A percentile compares a stretch with the other conserved stretches of the same genome.
Conservation (phyloP, 2,113 vertebrate species). For the Pantherophis guttatus region DNA sequence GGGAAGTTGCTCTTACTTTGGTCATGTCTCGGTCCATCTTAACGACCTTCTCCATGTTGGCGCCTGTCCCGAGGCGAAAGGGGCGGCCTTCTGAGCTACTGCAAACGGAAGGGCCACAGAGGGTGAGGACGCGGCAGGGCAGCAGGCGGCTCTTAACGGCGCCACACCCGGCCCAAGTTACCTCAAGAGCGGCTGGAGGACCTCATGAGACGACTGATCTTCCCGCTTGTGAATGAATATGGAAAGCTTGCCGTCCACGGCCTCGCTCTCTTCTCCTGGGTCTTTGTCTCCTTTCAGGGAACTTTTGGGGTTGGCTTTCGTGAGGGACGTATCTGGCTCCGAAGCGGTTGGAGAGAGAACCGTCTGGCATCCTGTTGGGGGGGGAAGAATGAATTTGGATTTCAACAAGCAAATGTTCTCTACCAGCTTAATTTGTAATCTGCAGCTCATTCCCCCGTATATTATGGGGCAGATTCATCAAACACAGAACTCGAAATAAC, state of each 20-base stretch:
- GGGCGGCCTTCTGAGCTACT: slow-evolving; percentile 97
- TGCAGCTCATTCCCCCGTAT: background rate
- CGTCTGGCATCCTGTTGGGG: slow-evolving; percentile 87
- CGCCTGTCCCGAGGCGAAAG: slow-evolving; percentile 93
- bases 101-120: slow-evolving; percentile 41
- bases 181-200: slow-evolving; percentile 95
- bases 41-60: slow-evolving; percentile 99
- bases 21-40: slow-evolving; percentile 99
- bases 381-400: background rate
- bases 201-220: slow-evolving; percentile 97
- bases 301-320: slow-evolving; percentile 88
- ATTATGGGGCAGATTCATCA: no score
- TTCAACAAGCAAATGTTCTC: background rate
- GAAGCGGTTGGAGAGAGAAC: slow-evolving; percentile 95
- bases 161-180: slow-evolving; percentile 50
- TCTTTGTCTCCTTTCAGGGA: slow-evolving; percentile 90
- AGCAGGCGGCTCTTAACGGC: background rate
- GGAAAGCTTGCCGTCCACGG: slow-evolving; percentile 95
- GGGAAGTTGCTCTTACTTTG: slow-evolving; percentile 75
- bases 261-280: slow-evolving; percentile 90
- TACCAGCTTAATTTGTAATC: background rate
- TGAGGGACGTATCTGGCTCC: slow-evolving; percentile 85
- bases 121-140: fast-evolving
- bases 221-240: slow-evolving; percentile 98
- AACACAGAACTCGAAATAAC: background rate